Conservation (phyloP, 2,888 invertebrate species). For the Craniophora ligustri region DNA sequence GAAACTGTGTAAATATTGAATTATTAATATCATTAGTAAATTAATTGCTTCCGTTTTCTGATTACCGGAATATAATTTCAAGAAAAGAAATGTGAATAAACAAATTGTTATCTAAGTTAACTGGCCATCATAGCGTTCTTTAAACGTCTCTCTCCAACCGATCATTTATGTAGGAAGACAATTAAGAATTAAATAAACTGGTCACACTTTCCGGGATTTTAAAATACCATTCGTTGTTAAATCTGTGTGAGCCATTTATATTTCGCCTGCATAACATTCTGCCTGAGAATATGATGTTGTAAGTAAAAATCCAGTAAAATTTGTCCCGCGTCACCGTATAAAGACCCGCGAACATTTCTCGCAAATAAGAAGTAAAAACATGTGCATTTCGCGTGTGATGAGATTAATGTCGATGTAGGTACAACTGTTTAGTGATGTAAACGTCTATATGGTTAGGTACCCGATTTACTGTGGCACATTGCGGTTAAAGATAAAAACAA, state of each 20-base stretch:
- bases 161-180: slow-evolving; percentile 11
- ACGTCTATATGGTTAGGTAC: too few species aligned
- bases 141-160: too few species aligned
- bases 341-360: slow-evolving; percentile 36
- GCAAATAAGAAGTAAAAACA: slow-evolving; percentile 36
- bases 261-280: slow-evolving; percentile 31
- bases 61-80: too few species aligned
- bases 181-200: slow-evolving; percentile 35
- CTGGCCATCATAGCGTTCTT: too few species aligned
- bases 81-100: too few species aligned
- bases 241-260: slow-evolving; percentile 32
- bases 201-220: slow-evolving; percentile 20
- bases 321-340: slow-evolving; percentile 38
- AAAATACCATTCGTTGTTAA: slow-evolving; percentile 33
- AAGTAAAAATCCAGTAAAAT: slow-evolving; percentile 40
- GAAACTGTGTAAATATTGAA: slow-evolving; percentile 9
- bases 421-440: slow-evolving; percentile 26
- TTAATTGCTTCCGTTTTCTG: too few species aligned
- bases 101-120: too few species aligned
- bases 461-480: too few species aligned
- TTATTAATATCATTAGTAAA: too few species aligned
- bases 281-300: slow-evolving; percentile 24
- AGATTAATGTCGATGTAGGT: slow-evolving; percentile 49
- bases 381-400: slow-evolving; percentile 41
- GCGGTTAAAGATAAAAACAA: too few species aligned